Conservation (phyloP, 2,113 vertebrate species). For the Ctenodactylus gundi region DNA sequence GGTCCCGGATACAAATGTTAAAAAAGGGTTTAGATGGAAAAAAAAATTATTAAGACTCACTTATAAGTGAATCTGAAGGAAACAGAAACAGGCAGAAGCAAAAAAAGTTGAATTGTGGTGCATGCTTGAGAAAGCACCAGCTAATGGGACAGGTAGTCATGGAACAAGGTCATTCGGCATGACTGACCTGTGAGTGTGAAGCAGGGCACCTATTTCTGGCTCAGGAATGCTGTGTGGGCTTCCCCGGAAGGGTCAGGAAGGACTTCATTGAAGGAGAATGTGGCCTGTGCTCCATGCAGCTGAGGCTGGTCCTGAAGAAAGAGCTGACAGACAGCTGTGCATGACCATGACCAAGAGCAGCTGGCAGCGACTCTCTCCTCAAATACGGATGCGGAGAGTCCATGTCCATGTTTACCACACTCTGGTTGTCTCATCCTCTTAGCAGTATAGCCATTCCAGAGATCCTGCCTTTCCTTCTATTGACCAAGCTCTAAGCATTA, state of each 20-base stretch:
- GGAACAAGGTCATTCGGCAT: not conserved
- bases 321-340: not conserved
- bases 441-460: not conserved
- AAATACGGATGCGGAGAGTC: rapidly evolving
- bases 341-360: not conserved
- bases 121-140: not conserved
- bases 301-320: not conserved
- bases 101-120: not conserved
- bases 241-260: not conserved
- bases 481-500: not conserved
- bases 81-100: not conserved
- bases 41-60: not conserved
- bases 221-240: not conserved
- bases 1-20: not conserved
- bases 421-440: not conserved
- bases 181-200: not conserved
- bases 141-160: not conserved
- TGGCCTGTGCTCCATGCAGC: not conserved
- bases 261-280: not conserved
- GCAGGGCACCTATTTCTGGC: not conserved
- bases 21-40: not conserved
- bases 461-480: not conserved
- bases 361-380: not conserved
- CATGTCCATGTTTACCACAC: no score
- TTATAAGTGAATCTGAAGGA: not conserved